Conservation (phyloP, 1,140 invertebrate genomes). For the Zeugodacus cucurbitae region DNA sequence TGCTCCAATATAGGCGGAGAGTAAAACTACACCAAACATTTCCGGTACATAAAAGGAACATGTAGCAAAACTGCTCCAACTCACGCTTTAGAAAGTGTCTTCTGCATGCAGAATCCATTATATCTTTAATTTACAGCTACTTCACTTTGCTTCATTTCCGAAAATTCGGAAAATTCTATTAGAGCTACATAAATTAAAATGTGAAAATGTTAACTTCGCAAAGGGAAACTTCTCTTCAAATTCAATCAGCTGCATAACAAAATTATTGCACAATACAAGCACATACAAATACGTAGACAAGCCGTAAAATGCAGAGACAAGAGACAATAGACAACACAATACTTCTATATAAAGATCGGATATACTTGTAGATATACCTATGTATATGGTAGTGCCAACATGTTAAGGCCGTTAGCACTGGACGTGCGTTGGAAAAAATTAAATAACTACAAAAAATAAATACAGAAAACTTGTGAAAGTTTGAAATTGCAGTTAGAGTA, state of each 20-base stretch:
- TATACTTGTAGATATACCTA: not conserved
- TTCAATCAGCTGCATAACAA: slow-evolving; percentile 24
- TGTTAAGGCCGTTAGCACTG: not conserved
- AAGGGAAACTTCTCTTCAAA: not conserved
- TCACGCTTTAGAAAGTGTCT: no score
- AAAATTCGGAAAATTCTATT: not conserved
- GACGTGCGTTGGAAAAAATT: not conserved
- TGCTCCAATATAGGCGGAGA: no score
- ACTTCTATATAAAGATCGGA: not conserved
- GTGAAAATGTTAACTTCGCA: not conserved
- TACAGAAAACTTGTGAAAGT: not conserved
- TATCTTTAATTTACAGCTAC: not conserved
- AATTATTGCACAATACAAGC: not conserved
- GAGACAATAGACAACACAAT: not conserved
- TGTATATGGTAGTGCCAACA: not conserved
- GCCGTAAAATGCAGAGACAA: not conserved
- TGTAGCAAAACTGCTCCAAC: no score
- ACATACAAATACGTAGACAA: not conserved
- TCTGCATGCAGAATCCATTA: not conserved
- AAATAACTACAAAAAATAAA: not conserved
- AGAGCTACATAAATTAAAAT: not conserved
- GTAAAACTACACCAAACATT: no score
- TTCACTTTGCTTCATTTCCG: not conserved
- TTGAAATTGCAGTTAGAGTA: not conserved
- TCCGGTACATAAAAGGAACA: no score